phyloP scores from a whole-genome alignment of 2,888 invertebrate species.

The Uropetala carovei region DNA sequence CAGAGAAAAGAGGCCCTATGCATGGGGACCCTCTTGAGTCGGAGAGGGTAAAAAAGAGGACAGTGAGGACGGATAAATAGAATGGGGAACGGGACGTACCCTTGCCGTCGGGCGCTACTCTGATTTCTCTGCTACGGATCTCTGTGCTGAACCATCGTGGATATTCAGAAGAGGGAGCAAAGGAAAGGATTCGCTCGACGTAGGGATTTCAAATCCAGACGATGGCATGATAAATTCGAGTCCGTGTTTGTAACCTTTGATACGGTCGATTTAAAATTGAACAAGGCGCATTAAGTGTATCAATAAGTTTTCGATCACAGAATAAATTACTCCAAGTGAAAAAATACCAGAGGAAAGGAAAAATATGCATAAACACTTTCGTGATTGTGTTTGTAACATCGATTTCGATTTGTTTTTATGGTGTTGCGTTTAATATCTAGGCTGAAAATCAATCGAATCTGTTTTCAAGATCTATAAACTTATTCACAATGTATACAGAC shows the following conservation, averaged over 20 bases:
- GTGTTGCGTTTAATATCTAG: no score
- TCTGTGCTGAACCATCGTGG: neutral
- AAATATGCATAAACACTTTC: no score
- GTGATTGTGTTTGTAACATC: no score
- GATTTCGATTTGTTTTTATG: no score
- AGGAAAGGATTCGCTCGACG: neutral
- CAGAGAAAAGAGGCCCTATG: neutral
- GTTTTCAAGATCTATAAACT: no score
- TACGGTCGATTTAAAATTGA: neutral
- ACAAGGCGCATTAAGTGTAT: neutral
- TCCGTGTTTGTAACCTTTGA: neutral
- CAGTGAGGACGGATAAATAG: neutral
- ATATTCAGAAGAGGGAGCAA: neutral
- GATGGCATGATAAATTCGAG: neutral
- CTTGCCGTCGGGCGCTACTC: conserved; percentile 23
- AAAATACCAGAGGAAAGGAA: no score
- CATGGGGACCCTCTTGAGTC: conserved; percentile 7
- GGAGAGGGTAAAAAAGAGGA: neutral
- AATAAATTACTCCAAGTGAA: no score
- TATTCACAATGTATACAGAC: no score
- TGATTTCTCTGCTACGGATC: neutral
- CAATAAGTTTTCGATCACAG: no score
- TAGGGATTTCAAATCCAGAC: neutral
- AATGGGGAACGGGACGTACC: neutral
- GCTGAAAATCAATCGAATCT: no score